Evolutionary conservation across 2,113 vertebrate species (phyloP), one percentile per base, ranked within the genome.

Genomic region (Clarias gariepinus): DNA sequence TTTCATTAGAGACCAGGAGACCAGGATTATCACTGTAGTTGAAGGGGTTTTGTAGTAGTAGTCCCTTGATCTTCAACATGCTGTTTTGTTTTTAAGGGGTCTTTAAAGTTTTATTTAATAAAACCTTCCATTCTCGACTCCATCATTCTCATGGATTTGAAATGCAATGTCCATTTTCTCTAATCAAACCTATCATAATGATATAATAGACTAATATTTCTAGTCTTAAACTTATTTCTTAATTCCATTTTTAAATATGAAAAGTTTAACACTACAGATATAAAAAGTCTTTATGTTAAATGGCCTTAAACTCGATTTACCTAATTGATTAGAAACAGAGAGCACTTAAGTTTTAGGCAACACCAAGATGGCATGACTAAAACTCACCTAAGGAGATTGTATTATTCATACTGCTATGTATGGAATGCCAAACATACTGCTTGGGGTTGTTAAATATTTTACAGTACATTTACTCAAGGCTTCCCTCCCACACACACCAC

Each of bases 381-480:
- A 13, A 11, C 36, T 21, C 9, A 47, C 21, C 68, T 2, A 36
- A 36, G 33, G 33, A 36, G 1, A 36, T 36, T 36, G 33, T 36
- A 4, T 83, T 41, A 28, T 81, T 33, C 63, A 69, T 77, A 69
- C 52, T 71, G 60, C 41, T 60, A 16, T 64, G 16, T n/a, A 61
- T 84, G 30, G 52, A 87, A 84, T 68, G 13, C 53, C 64, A 69
- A 25, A 85, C 79, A 87, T 71, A 47, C 86, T 78, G 88, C 81
- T 57, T 77, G 10, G 66, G 82, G 68, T 82, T 87, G 82, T 85
- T 89, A 85, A 87, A 82, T 89, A 89, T 89, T 89, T 89, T 55
- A 87, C 61, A 52, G 55, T 71, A 19, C 53, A 73, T 85, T 87
- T 89, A 85, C 86, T 69, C 55, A 82, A 87, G 77, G 85, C 61